phyloP scores from a whole-genome alignment of 64 coral and sea anemone species.

The Stichodactyla helianthus region DNA sequence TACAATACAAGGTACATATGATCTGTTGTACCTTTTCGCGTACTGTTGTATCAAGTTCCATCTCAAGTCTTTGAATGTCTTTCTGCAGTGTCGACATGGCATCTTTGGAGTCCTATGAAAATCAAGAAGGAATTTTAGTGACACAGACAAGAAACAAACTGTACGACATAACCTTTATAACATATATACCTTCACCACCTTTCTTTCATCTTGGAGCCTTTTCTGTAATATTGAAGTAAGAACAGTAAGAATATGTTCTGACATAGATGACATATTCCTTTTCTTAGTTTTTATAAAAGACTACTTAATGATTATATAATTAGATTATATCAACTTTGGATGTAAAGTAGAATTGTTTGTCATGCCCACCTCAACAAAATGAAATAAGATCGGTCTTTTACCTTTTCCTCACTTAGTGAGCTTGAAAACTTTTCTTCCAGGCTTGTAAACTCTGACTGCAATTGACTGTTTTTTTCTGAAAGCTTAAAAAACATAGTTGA shows the following conservation, averaged over 20 bases:
- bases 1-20: neutral
- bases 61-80: conserved; percentile 75
- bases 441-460: neutral
- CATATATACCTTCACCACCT: conserved; percentile 7
- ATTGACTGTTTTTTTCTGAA: conserved; percentile 22
- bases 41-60: conserved; percentile 66
- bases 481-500: neutral
- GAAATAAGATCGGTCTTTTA: neutral
- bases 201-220: conserved; percentile 40
- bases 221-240: conserved; percentile 14
- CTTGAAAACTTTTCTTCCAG: conserved; percentile 19
- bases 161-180: neutral
- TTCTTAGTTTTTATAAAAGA: too few relatives aligned
- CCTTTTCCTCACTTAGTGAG: conserved; percentile 33
- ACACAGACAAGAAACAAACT: too few relatives aligned
- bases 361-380: too few relatives aligned
- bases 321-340: too few relatives aligned
- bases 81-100: conserved; percentile 59
- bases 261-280: too few relatives aligned
- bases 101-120: conserved; percentile 47
- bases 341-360: too few relatives aligned
- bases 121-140: neutral
- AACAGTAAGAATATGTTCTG: neutral
- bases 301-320: too few relatives aligned
- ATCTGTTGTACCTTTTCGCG: conserved; percentile 61